Conservation (phyloP, 2,113 vertebrate species). For the Tor tambroides region DNA sequence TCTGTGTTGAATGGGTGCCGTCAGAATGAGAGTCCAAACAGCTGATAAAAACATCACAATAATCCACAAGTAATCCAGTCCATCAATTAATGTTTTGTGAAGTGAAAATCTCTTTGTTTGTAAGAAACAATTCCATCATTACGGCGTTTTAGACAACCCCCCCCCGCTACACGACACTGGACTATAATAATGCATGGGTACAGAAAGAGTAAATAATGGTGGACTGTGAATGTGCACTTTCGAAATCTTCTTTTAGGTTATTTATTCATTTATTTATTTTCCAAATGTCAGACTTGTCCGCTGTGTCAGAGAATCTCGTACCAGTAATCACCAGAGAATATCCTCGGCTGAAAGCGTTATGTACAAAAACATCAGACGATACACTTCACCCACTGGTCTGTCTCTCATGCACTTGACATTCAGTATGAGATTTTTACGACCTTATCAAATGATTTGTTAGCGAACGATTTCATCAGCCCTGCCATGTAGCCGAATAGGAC, state of each 20-base stretch:
- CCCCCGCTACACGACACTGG: not conserved
- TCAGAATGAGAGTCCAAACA: not conserved
- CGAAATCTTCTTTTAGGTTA: not conserved
- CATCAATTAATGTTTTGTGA: not conserved
- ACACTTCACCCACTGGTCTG: not conserved
- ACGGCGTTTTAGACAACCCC: not conserved
- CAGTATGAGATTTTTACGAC: conserved; percentile 27
- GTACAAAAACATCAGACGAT: conserved; percentile 13
- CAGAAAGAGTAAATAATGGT: not conserved
- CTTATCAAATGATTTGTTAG: conserved; percentile 39
- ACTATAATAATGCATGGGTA: not conserved
- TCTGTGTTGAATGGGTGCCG: too few relatives aligned
- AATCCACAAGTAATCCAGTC: not conserved
- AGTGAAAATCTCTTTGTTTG: not conserved
- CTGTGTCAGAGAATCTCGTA: not conserved
- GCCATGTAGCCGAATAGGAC: not conserved
- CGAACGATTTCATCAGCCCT: conserved; percentile 4
- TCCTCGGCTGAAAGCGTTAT: not conserved
- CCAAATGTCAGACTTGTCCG: conserved; percentile 33
- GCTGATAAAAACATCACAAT: not conserved
- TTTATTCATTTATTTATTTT: conserved; percentile 17
- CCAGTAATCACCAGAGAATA: conserved; percentile 16
- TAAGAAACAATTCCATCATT: too few relatives aligned
- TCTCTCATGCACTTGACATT: conserved; percentile 21
- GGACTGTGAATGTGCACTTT: not conserved